phyloP scores from a whole-genome alignment of 2,888 invertebrate species.

The Diloba caeruleocephala region DNA sequence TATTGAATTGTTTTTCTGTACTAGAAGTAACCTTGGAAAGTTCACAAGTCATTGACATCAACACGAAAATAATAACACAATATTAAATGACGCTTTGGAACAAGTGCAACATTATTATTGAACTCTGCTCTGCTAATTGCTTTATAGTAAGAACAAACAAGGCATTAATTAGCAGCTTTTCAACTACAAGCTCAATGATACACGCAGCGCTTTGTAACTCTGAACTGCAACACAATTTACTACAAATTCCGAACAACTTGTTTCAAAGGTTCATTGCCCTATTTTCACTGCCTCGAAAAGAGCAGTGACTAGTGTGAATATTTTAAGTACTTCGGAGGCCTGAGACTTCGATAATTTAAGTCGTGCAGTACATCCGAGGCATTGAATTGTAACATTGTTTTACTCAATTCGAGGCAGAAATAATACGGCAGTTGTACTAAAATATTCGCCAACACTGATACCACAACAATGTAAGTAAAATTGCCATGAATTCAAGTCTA shows the following conservation, averaged over 20 bases:
- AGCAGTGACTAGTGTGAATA: constrained; percentile 10
- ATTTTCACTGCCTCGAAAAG: constrained; percentile 23
- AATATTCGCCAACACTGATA: constrained; percentile 31
- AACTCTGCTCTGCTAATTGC: background rate
- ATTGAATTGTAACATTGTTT: background rate
- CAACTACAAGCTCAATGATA: constrained; percentile 6
- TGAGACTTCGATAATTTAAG: background rate
- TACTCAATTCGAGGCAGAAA: constrained; percentile 12
- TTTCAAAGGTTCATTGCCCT: constrained; percentile 32
- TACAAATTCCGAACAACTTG: constrained; percentile 28
- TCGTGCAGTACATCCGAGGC: background rate
- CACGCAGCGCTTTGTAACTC: constrained; percentile 9
- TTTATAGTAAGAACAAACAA: constrained; percentile 1
- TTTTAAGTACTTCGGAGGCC: background rate
- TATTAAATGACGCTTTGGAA: constrained; percentile 28
- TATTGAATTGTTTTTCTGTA: constrained; percentile 17
- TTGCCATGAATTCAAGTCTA: constrained; percentile 43
- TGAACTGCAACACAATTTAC: constrained; percentile 7
- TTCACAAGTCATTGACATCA: constrained; percentile 50
- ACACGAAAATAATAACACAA: constrained; percentile 47
- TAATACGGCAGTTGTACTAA: constrained; percentile 27
- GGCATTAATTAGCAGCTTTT: constrained; percentile 2
- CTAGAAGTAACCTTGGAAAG: constrained; percentile 25
- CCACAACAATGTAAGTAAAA: constrained; percentile 35
- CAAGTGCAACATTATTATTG: constrained; percentile 13